Evolutionary conservation across 2,797 vertebrate species (phyloP), one percentile per base, ranked within the genome.

Genomic region (Ciconia nigra): DNA sequence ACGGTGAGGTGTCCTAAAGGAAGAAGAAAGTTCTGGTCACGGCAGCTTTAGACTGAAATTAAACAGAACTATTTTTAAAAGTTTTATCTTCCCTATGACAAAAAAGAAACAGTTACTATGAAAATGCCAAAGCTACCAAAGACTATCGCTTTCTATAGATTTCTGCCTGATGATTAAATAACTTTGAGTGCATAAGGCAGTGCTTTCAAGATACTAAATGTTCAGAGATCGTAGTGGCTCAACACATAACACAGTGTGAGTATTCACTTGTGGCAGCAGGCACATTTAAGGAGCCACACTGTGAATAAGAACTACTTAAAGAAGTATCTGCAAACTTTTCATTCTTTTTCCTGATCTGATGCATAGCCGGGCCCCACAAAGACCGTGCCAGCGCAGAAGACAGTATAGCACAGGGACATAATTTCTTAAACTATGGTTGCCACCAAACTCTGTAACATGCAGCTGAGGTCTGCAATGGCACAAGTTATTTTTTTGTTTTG

Each of bases 231-330:
- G 31, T 1, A 74, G 69, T 20, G n/a, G 33, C n/a, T 55, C 0
- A 0, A 62, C 21, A 52, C 15, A 70, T 13, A 74, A 8, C 63
- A 47, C 11, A 81, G 33, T 0, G 0, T 11, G 21, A 15, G 26
- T 35, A n/a, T 13, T 35, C 65, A 28, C 51, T 37, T 39, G 10
- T 16, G 46, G n/a, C 52, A 78, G 55, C 24, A 66, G 44, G 18
- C 6, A 42, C 46, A 16, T 21, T 41, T 70, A 70, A 66, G 29
- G 26, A 88, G 69, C 46, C 33, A 65, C 7, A 47, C 11, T 20
- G 44, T 33, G 16, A 49, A 31, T 33, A 73, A 54, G 15, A 84
- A 49, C 5, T 52, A 28, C 13, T 22, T 59, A 55, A 59, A 52
- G 10, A 52, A 61, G 2, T 7, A 42, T 8, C 17, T 69, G 33